Evolutionary conservation across 2,888 invertebrate species (phyloP).

Genomic region (Stegana nigrithorax): DNA sequence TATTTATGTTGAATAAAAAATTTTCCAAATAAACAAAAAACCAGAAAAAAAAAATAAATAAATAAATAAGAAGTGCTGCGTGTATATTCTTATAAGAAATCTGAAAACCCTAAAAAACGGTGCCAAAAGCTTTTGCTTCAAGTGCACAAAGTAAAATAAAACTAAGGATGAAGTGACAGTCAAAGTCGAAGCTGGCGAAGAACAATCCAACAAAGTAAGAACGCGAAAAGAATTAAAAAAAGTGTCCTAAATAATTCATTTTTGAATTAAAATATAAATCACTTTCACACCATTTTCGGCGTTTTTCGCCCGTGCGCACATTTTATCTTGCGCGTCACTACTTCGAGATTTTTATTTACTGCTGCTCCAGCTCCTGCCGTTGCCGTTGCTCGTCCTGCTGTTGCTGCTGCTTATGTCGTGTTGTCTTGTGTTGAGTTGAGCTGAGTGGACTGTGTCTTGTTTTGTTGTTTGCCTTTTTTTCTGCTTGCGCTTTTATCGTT

Average conservation of each 20-base stretch:
- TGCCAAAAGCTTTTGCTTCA: no score
- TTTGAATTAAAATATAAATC: conserved; percentile 63
- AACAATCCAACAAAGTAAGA: background rate
- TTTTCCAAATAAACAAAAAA: background rate
- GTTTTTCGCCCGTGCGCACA: conserved; percentile 28
- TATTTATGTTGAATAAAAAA: conserved; percentile 8
- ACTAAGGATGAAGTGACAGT: conserved; percentile 17
- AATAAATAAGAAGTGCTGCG: background rate
- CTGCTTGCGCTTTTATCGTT: background rate
- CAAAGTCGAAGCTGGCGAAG: conserved; percentile 2
- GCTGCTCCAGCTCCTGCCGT: conserved; percentile 19
- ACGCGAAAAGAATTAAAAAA: conserved; percentile 57
- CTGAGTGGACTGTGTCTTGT: background rate
- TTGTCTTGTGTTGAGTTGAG: conserved; percentile 1
- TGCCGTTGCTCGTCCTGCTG: no score
- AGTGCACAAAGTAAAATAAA: conserved; percentile 32
- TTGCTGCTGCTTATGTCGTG: background rate
- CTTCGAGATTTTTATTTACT: background rate
- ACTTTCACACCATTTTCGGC: conserved; percentile 57
- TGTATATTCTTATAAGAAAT: no score
- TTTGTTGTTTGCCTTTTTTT: background rate
- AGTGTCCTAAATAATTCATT: conserved; percentile 64
- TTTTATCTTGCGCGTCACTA: background rate
- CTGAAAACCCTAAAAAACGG: conserved; percentile 33
- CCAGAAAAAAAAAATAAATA: conserved; percentile 1